Percentiles rank a stretch among this genome's conserved stretches.
These are phyloP conservation scores for Diaprepes abbreviatus DNA, from an alignment of 2,888 invertebrate species.

Conservation along the genomic window DNA sequence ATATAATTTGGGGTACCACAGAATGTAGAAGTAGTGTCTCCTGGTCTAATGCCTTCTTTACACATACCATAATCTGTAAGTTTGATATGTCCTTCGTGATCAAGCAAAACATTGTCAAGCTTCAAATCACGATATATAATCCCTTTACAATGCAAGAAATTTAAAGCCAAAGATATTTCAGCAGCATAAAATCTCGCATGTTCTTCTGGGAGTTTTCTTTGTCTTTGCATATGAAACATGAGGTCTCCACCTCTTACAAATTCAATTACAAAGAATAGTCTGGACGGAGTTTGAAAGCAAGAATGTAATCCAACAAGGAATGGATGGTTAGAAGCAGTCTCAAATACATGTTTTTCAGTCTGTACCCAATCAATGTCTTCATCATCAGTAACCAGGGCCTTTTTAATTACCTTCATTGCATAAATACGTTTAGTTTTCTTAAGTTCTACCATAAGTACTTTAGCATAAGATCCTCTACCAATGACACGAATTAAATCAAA, in stretches of 20 bases:
- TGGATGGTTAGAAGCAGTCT: conserved; percentile 99
- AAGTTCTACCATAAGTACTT: conserved; percentile 98
- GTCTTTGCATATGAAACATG: conserved; percentile 99
- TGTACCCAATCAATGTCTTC: conserved; percentile 98
- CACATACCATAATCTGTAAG: conserved; percentile 99
- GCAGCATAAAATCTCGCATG: conserved; percentile 99
- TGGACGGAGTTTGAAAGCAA: conserved; percentile 98
- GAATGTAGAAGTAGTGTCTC: conserved; percentile 96
- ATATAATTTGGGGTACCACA: conserved; percentile 99
- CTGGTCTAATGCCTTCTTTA: conserved; percentile 95
- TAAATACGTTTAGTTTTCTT: conserved; percentile 96
- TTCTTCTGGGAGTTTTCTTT: conserved; percentile 95
- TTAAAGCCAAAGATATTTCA: conserved; percentile 98
- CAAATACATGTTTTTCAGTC: conserved; percentile 99
- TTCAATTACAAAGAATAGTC: conserved; percentile 98
- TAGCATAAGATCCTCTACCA: conserved; percentile 98
- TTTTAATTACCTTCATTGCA: conserved; percentile 99
- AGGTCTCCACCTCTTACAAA: conserved; percentile 98
- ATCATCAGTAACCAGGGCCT: conserved; percentile 98
- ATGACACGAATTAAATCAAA: conserved; percentile 98
- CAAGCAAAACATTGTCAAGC: conserved; percentile 96
- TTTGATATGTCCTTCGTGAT: conserved; percentile 99
- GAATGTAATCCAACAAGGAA: conserved; percentile 99
- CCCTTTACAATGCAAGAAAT: conserved; percentile 97
- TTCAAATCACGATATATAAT: conserved; percentile 98